Evolutionary conservation across 2,113 vertebrate genomes (phyloP).

Genomic region (Albula goreensis): DNA sequence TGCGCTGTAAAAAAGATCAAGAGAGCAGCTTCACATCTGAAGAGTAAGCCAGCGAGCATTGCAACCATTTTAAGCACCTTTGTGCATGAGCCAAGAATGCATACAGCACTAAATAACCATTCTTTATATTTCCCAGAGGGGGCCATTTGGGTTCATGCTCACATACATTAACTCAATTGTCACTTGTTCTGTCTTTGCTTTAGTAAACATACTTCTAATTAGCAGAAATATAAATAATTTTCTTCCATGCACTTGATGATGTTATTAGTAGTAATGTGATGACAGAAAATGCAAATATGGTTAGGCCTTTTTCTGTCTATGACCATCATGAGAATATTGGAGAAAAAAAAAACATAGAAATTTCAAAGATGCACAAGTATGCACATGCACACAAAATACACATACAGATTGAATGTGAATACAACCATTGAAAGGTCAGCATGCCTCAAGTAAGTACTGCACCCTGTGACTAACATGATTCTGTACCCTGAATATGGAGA

Average conservation of each 20-base stretch:
- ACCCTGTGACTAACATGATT: too few relatives aligned
- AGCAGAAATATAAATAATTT: background rate
- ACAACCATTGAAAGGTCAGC: too few relatives aligned
- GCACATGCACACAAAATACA: too few relatives aligned
- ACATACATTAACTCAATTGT: background rate
- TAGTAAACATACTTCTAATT: background rate
- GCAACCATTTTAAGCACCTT: background rate
- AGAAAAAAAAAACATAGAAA: too few relatives aligned
- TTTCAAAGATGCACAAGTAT: too few relatives aligned
- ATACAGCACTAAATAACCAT: background rate
- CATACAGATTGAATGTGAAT: too few relatives aligned
- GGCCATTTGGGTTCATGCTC: background rate
- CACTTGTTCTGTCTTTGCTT: background rate
- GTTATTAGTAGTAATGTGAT: too few relatives aligned
- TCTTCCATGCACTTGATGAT: background rate
- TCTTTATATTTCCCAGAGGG: background rate
- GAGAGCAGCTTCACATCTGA: background rate
- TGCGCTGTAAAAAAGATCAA: conserved; percentile 7
- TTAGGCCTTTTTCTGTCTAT: too few relatives aligned
- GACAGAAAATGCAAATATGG: too few relatives aligned
- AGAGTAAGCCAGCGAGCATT: background rate
- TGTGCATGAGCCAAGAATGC: background rate
- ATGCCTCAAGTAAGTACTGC: too few relatives aligned
- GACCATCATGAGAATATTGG: too few relatives aligned
- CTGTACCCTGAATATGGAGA: too few relatives aligned